Evolutionary conservation across 2,888 invertebrate genomes (phyloP), one percentile per base, ranked within the genome.

Genomic region (Polylopha cassiicola): DNA sequence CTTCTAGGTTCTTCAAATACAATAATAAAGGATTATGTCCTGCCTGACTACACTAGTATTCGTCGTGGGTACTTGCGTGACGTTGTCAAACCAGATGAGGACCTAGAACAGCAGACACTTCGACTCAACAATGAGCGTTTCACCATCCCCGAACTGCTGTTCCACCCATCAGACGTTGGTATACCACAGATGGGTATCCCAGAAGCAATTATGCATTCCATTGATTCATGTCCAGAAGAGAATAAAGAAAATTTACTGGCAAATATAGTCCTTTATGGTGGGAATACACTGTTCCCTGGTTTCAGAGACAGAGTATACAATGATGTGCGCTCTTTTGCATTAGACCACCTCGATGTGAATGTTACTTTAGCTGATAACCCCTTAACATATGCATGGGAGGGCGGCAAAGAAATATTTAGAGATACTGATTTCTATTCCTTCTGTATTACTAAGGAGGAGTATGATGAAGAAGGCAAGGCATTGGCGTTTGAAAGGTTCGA

Each of bases 11-110:
- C 88, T 17, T 88, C 88, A 20, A 92, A 92, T 61, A 88, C 90
- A 3, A 93, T 97, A 37, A 88, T 91, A 2, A 88, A 92, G 51
- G 98, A 99, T 65, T 99, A 99, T 70, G 92, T 99, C 0, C 76
- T 99, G 33, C 99, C 99, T 0, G 99, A 99, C 80, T 99, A 97
- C 71, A 96, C 96, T 0, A 90, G 92, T 1, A 89, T 97, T 4
- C 89, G 94, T 38, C 80, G 98, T 50, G 99, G 98, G 5, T 95
- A 81, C 37, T 63, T 85, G 1, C 58, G 80, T 8, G 78, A 84
- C 10, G 50, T 76, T 1, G 65, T 84, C 3, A 64, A 63, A 52
- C 70, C 81, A 0, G 72, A 76, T 3, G 80, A 85, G 47, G 85
- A 86, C 6, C 51, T 85, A 1, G 90, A 91, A 51, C 89, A 90